A percentile compares a stretch with the other conserved stretches of the same genome.
These are phyloP conservation scores for Nomada ruficornis DNA, from an alignment of 2,888 invertebrate species.

Conservation along the genomic window DNA sequence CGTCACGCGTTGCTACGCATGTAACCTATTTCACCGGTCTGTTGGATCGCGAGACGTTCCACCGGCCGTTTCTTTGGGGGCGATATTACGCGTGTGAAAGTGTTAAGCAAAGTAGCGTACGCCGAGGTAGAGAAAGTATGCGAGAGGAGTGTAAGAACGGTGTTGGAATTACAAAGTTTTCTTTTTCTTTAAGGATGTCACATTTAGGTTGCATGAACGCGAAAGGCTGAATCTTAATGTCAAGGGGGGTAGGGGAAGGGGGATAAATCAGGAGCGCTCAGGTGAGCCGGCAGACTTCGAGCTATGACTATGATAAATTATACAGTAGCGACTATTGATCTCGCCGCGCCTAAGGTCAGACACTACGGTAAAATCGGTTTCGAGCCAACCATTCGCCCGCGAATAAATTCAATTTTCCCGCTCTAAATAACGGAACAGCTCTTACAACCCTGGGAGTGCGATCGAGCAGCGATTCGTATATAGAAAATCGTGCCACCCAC, in stretches of 20 bases:
- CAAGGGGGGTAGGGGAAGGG: background rate
- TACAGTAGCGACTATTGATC: slow-evolving; percentile 80
- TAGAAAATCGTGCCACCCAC: slow-evolving; percentile 21
- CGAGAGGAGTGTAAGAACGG: no score
- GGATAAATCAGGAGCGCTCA: slow-evolving; percentile 55
- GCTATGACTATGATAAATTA: slow-evolving; percentile 80
- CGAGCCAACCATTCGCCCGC: slow-evolving; percentile 56
- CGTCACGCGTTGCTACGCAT: slow-evolving; percentile 7
- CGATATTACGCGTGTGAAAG: no score
- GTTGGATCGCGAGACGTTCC: background rate
- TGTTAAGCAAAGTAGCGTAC: no score
- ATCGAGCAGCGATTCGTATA: slow-evolving; percentile 3
- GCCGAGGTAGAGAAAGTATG: no score
- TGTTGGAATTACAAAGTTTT: no score
- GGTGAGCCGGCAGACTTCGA: slow-evolving; percentile 66
- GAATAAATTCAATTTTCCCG: slow-evolving; percentile 72
- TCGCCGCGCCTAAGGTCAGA: slow-evolving; percentile 79
- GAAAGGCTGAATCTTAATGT: background rate
- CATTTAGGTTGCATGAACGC: background rate
- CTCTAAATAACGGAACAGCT: slow-evolving; percentile 64
- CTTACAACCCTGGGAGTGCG: slow-evolving; percentile 31
- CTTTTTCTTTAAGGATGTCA: no score
- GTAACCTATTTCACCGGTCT: slow-evolving; percentile 11
- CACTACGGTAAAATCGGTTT: slow-evolving; percentile 73
- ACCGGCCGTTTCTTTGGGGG: no score